Evolutionary conservation across 2,113 vertebrate species (phyloP), one percentile per base, ranked within the genome.

Genomic region (Podiceps cristatus): DNA sequence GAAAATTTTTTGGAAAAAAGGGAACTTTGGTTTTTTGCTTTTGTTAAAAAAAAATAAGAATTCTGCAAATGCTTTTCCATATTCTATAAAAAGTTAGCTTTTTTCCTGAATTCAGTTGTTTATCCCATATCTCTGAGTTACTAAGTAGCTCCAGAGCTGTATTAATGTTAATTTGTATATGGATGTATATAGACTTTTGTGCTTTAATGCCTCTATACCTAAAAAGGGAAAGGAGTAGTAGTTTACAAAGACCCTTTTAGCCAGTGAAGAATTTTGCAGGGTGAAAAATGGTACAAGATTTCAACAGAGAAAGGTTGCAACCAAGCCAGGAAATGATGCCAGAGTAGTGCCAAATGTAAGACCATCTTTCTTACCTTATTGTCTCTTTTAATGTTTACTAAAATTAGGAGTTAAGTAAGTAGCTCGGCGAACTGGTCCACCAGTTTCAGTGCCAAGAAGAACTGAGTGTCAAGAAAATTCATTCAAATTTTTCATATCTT

Each of bases 301-400:
- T 95, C 58, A 85, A 79, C 49, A 81, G 37, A 81, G 60, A 83
- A 96, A 74, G 20, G 6, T 29, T 86, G 59, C 4, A 13, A 52
- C 37, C 33, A 68, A 72, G 27, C 27, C 69, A 89, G 91, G 40
- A 91, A 81, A 72, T 62, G 8, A 81, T 91, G 45, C n/a, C 66
- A 88, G 14, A 5, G 9, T 68, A 85, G 29, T 89, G 53, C 31
- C 42, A 90, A 93, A 93, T 64, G 68, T 47, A 91, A 85, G 49
- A 78, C n/a, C 33, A 74, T 84, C 24, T 91, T 87, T 87, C 66
- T 33, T 93, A 45, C 78, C 74, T 95, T 89, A 89, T 71, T 85
- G 44, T 86, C 53, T 75, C 29, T 93, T 27, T 85, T 64, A 55
- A 83, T 69, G n/a, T 83, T 73, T 69, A 77, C 50, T 86, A 74